Percentiles rank a stretch among this genome's conserved stretches.
phyloP scores from a whole-genome alignment of 2,797 vertebrate genomes.

The Carduelis carduelis region DNA sequence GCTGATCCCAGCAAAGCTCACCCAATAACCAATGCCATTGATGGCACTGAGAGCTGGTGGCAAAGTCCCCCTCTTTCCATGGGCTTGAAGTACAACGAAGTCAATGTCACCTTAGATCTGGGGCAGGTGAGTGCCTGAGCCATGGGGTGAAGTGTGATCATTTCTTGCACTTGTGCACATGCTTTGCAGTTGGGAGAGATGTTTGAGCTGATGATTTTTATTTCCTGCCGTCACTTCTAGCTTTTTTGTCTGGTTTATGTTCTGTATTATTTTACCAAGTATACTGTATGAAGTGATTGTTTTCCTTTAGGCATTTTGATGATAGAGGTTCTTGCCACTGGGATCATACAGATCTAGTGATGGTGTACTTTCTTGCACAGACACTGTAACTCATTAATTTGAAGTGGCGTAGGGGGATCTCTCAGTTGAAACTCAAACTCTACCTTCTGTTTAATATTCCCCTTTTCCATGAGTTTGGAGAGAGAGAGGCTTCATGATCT shows the following conservation, averaged over 20 bases:
- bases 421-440: neutral
- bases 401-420: neutral
- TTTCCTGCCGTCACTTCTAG: neutral
- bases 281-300: neutral
- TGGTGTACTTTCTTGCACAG: neutral
- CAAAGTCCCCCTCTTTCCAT: conserved; percentile 93
- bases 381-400: neutral
- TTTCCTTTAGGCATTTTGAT: neutral
- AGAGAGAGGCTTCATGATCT: neutral
- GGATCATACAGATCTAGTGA: neutral
- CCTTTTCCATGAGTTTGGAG: neutral
- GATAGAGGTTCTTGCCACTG: neutral
- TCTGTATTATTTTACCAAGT: neutral
- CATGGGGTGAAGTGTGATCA: neutral
- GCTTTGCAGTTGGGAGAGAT: neutral
- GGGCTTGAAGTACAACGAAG: conserved; percentile 83
- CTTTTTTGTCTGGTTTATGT: neutral
- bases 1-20: conserved; percentile 85
- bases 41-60: conserved; percentile 94
- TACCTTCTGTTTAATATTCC: neutral
- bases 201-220: neutral
- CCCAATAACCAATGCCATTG: conserved; percentile 83
- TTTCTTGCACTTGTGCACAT: neutral
- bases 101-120: conserved; percentile 91
- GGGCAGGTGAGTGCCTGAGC: conserved; percentile 84